phyloP scores from a whole-genome alignment of 2,797 vertebrate genomes.

The Lithobates pipiens region DNA sequence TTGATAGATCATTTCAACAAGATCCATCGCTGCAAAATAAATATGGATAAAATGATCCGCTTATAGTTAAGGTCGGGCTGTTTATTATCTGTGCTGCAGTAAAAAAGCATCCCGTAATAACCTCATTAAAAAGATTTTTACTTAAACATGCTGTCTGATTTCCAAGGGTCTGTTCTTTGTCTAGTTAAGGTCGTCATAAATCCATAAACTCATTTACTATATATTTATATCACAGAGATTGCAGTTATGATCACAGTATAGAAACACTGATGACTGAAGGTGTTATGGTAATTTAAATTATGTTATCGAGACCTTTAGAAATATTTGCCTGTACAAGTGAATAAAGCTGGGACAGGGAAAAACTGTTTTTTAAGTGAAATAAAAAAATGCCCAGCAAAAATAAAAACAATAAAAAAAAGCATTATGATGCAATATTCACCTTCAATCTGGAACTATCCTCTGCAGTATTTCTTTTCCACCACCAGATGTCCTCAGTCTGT shows the following conservation, averaged over 20 bases:
- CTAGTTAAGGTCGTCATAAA: constrained; percentile 54
- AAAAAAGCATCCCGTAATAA: constrained; percentile 73
- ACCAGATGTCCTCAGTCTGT: too few species aligned
- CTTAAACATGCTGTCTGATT: constrained; percentile 9
- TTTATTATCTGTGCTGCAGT: constrained; percentile 73
- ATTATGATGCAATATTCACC: too few species aligned
- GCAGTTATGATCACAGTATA: constrained; percentile 12
- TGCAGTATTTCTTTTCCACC: too few species aligned
- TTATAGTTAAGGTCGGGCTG: constrained; percentile 74
- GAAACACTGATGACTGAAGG: constrained; percentile 9
- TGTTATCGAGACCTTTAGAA: background rate
- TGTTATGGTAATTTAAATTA: background rate
- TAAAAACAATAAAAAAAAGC: too few species aligned
- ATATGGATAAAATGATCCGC: constrained; percentile 76
- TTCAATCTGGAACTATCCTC: too few species aligned
- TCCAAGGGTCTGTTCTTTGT: constrained; percentile 17
- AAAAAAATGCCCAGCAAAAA: too few species aligned
- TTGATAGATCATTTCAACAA: constrained; percentile 71
- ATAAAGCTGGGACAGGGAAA: too few species aligned
- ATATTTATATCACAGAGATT: constrained; percentile 42
- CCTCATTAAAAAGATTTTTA: constrained; percentile 64
- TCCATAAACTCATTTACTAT: constrained; percentile 46
- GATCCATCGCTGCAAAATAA: constrained; percentile 71
- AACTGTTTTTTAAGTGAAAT: too few species aligned
- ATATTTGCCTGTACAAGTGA: too few species aligned